Conservation (phyloP, 2,888 invertebrate species). For the Dicyrtoma fusca region DNA sequence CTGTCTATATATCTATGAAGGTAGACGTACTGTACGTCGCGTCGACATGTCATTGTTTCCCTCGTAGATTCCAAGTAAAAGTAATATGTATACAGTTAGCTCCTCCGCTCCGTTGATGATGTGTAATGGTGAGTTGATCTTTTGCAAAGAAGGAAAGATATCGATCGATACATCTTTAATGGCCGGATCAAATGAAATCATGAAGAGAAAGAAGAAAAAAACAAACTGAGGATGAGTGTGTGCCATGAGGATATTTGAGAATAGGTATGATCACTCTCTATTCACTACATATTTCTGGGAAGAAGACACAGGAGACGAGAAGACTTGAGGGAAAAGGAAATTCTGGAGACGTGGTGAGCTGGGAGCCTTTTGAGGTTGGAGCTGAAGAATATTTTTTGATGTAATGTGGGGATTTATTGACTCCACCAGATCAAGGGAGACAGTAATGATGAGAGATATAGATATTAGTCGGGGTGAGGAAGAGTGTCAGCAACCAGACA, state of each 20-base stretch:
- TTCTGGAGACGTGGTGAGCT: too few relatives aligned
- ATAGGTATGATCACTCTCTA: background rate
- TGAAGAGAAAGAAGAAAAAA: too few relatives aligned
- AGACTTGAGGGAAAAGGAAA: background rate
- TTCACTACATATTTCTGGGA: background rate
- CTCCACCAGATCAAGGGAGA: conserved; percentile 1
- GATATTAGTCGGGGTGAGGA: too few relatives aligned
- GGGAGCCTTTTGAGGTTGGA: conserved; percentile 5
- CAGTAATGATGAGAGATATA: background rate
- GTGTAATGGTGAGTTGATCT: background rate
- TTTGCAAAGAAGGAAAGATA: background rate
- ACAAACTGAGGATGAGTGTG: background rate
- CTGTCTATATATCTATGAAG: too few relatives aligned
- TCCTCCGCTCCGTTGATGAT: too few relatives aligned
- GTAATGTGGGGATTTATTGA: too few relatives aligned
- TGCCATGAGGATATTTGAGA: conserved; percentile 1
- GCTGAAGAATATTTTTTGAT: background rate
- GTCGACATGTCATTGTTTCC: too few relatives aligned
- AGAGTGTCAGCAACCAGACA: too few relatives aligned
- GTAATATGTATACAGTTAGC: too few relatives aligned
- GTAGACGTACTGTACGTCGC: too few relatives aligned
- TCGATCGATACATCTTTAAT: conserved; percentile 22
- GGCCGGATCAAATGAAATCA: conserved; percentile 28
- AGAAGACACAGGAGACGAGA: background rate
- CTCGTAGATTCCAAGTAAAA: too few relatives aligned